Conservation (phyloP, 1,140 invertebrate species). For the Muscidifurax raptorellus region DNA sequence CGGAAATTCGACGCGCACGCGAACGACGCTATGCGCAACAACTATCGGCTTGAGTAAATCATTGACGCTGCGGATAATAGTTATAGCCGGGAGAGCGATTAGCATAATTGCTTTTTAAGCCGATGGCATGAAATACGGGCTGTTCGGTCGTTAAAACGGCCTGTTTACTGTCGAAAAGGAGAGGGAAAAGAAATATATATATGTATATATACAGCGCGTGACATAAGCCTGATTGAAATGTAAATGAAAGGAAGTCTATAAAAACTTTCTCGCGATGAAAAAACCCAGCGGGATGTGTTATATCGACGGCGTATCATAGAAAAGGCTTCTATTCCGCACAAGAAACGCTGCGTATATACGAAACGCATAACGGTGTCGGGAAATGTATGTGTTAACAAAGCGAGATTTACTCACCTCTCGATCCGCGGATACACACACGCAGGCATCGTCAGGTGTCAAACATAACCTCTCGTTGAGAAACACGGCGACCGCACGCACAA, state of each 20-base stretch:
- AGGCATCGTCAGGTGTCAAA: too few species aligned
- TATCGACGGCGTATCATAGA: too few species aligned
- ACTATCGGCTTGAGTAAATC: conserved; percentile 23
- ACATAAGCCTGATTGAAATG: conserved; percentile 24
- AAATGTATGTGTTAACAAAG: too few species aligned
- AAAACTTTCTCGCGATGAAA: not conserved
- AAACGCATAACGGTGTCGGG: too few species aligned
- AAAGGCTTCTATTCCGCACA: too few species aligned
- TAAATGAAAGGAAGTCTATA: not conserved
- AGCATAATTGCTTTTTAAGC: conserved; percentile 42
- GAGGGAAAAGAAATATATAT: not conserved
- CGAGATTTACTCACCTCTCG: too few species aligned
- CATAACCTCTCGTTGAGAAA: too few species aligned
- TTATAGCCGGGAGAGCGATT: conserved; percentile 7
- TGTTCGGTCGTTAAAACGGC: conserved; percentile 1
- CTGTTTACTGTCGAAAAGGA: conserved; percentile 25
- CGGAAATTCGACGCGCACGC: not conserved
- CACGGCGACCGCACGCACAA: too few species aligned
- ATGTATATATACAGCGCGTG: not conserved
- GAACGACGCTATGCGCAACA: not conserved
- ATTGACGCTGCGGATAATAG: conserved; percentile 11
- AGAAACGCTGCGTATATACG: too few species aligned
- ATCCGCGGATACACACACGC: too few species aligned
- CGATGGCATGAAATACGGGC: conserved; percentile 8
- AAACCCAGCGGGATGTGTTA: not conserved